Conservation (phyloP, 2,888 invertebrate species). For the Villa cingulata region DNA sequence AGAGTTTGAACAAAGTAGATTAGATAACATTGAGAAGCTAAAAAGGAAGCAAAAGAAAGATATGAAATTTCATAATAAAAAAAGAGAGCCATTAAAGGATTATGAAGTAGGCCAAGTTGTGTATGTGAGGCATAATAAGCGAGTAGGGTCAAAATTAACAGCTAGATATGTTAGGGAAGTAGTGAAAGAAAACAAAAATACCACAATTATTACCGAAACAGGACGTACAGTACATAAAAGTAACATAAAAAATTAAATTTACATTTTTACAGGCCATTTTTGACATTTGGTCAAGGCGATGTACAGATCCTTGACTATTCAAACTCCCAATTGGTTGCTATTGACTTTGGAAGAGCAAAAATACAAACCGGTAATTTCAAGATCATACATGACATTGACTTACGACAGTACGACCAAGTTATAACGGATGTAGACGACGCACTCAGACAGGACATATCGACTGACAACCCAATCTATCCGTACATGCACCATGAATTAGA, state of each 20-base stretch:
- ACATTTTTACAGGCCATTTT: neutral
- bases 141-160: too few species aligned
- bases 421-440: constrained; percentile 3
- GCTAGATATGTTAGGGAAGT: too few species aligned
- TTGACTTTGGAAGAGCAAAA: constrained; percentile 6
- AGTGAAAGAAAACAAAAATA: constrained; percentile 7
- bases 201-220: neutral
- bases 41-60: too few species aligned
- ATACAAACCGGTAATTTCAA: constrained; percentile 8
- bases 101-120: too few species aligned
- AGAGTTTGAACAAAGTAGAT: too few species aligned
- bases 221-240: neutral
- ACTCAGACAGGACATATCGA: constrained; percentile 1
- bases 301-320: constrained; percentile 10
- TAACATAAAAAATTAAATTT: neutral
- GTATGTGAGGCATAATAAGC: too few species aligned
- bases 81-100: too few species aligned
- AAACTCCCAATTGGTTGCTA: constrained; percentile 8
- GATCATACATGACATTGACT: constrained; percentile 9
- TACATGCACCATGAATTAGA: constrained; percentile 3
- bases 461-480: constrained; percentile 5
- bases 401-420: constrained; percentile 2
- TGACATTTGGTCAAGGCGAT: neutral
- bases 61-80: too few species aligned
- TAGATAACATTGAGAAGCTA: too few species aligned